Conservation (phyloP, 64 coral and sea anemone genomes). For the Anthopleura sola region DNA sequence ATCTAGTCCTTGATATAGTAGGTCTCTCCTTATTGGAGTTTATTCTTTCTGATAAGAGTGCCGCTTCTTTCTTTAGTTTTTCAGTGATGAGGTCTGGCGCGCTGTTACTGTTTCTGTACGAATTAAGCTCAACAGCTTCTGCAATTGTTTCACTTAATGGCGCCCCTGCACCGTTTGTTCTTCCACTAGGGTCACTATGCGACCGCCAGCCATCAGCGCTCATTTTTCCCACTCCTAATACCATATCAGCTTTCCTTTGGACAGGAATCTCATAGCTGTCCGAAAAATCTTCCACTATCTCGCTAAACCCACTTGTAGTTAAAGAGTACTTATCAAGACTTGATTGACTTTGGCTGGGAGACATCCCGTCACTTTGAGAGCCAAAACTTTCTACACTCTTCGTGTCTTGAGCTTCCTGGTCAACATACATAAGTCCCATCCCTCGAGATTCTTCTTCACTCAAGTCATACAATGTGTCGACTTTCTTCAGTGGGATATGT, state of each 20-base stretch:
- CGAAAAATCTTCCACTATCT: conserved; percentile 50
- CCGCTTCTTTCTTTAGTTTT: conserved; percentile 77
- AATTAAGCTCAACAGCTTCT: conserved; percentile 70
- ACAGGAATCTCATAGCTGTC: conserved; percentile 64
- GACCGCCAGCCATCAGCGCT: conserved; percentile 77
- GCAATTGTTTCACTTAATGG: conserved; percentile 66
- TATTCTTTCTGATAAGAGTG: conserved; percentile 59
- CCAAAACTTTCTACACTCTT: conserved; percentile 50
- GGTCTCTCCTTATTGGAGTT: conserved; percentile 41
- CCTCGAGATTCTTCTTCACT: conserved; percentile 47
- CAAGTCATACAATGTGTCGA: conserved; percentile 48
- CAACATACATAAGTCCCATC: conserved; percentile 28
- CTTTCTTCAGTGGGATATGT: conserved; percentile 12
- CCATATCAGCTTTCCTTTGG: conserved; percentile 28
- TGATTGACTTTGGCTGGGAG: conserved; percentile 64
- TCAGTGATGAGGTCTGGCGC: conserved; percentile 69
- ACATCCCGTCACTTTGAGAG: conserved; percentile 42
- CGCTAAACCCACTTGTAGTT: conserved; percentile 94
- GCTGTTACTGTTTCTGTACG: conserved; percentile 80
- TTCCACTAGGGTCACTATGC: conserved; percentile 77
- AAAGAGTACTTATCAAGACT: conserved; percentile 75
- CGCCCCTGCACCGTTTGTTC: conserved; percentile 60
- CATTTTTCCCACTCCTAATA: conserved; percentile 7
- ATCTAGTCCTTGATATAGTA: conserved; percentile 26
- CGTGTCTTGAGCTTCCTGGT: conserved; percentile 29